Evolutionary conservation across 1,140 invertebrate species (phyloP).

Genomic region (Vanessa tameamea): DNA sequence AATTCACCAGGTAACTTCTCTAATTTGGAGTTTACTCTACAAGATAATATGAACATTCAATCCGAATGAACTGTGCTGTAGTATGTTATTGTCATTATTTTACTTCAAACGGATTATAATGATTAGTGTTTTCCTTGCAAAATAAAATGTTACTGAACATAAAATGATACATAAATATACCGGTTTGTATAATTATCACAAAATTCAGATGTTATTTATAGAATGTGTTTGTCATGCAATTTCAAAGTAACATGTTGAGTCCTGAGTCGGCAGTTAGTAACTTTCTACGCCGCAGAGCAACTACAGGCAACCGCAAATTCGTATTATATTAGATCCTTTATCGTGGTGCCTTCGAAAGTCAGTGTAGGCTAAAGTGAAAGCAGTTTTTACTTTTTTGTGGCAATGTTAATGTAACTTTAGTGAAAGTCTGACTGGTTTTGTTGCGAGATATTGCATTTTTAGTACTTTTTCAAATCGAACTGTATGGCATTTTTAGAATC

Average conservation of each 20-base stretch:
- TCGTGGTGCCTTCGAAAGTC: constrained; percentile 20
- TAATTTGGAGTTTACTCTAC: no score
- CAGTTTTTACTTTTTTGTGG: constrained; percentile 32
- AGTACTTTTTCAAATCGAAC: constrained; percentile 8
- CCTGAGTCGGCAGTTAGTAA: constrained; percentile 4
- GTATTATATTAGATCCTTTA: constrained; percentile 27
- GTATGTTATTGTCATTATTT: no score
- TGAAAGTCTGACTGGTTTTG: constrained; percentile 36
- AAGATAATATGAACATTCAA: no score
- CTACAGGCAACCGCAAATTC: constrained; percentile 6
- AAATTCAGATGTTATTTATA: background rate
- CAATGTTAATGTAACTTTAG: constrained; percentile 22
- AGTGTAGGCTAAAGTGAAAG: constrained; percentile 33
- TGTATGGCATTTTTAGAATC: background rate
- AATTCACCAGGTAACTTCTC: no score
- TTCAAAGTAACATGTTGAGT: background rate
- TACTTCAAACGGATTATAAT: no score
- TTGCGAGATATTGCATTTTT: constrained; percentile 19
- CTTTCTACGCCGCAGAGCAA: constrained; percentile 9
- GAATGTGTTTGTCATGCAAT: background rate
- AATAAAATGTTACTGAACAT: no score
- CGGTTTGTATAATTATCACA: background rate
- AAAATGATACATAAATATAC: background rate
- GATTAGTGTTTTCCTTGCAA: no score
- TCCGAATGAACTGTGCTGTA: no score